These are phyloP conservation scores for Helostoma temminkii DNA, from an alignment of 2,797 vertebrate species.

Conservation along the genomic window DNA sequence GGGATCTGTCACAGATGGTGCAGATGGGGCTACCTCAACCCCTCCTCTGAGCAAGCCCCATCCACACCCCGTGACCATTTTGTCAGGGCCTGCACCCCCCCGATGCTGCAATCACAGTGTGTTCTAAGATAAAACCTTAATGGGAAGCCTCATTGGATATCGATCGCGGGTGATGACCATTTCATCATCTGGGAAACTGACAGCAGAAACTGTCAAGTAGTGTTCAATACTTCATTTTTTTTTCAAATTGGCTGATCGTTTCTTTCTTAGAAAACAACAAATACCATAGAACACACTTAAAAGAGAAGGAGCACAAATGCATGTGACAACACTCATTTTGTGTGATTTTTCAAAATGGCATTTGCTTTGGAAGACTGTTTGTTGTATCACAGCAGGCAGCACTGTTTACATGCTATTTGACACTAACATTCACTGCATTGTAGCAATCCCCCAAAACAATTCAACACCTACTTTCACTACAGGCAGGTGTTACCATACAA, in stretches of 20 bases:
- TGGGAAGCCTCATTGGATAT: conserved; percentile 49
- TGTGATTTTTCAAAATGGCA: conserved; percentile 4
- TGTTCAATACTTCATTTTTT: conserved; percentile 19
- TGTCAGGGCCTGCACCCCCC: conserved; percentile 25
- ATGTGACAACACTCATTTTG: conserved; percentile 5
- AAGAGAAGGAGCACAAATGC: not conserved
- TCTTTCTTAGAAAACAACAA: conserved; percentile 17
- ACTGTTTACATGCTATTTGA: conserved; percentile 14
- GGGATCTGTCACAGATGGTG: conserved; percentile 80
- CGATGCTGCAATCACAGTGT: conserved; percentile 33
- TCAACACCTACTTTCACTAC: conserved; percentile 29
- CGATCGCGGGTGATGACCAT: conserved; percentile 31
- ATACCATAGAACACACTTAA: conserved; percentile 14
- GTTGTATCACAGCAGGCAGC: conserved; percentile 13
- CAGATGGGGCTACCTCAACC: conserved; percentile 62
- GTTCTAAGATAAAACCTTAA: conserved; percentile 52
- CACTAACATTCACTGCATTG: conserved; percentile 25
- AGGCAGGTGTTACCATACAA: conserved; percentile 52
- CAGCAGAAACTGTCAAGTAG: conserved; percentile 31
- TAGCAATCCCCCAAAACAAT: conserved; percentile 29
- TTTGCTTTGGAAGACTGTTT: conserved; percentile 23
- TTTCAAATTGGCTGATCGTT: conserved; percentile 14
- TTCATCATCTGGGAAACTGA: conserved; percentile 46
- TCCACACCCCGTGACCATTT: conserved; percentile 42
- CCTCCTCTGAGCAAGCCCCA: conserved; percentile 32